These are phyloP conservation scores for Coluber constrictor DNA, from an alignment of 2,797 vertebrate species.

Conservation along the genomic window DNA sequence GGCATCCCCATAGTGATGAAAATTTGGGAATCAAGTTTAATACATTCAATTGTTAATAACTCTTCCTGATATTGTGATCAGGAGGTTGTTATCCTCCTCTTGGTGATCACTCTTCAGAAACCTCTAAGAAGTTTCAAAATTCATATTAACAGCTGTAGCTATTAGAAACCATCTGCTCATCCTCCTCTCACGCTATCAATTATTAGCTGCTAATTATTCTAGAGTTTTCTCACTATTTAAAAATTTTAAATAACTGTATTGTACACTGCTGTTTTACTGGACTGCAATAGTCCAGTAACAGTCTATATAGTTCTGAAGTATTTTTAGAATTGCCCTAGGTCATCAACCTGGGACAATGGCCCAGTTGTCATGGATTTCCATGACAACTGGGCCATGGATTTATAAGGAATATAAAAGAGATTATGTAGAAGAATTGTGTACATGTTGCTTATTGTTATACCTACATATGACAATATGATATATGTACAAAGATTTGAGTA, in stretches of 20 bases:
- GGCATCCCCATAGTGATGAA: neutral
- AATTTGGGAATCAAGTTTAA: neutral
- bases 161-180: neutral
- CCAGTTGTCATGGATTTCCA: neutral
- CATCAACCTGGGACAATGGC: neutral
- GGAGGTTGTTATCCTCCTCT: neutral
- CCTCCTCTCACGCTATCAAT: neutral
- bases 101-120: neutral
- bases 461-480: neutral
- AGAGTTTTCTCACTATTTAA: neutral
- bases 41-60: neutral
- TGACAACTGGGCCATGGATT: neutral
- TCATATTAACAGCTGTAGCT: neutral
- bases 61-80: neutral
- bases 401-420: neutral
- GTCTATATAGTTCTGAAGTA: neutral
- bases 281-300: neutral
- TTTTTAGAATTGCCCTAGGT: neutral
- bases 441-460: neutral
- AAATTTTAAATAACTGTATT: neutral
- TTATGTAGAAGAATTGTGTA: neutral
- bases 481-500: neutral
- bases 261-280: neutral
- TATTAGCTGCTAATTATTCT: neutral
- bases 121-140: neutral